Base-by-base conservation (phyloP, 1,140 invertebrate species). In the Colletes latitarsis region DNA sequence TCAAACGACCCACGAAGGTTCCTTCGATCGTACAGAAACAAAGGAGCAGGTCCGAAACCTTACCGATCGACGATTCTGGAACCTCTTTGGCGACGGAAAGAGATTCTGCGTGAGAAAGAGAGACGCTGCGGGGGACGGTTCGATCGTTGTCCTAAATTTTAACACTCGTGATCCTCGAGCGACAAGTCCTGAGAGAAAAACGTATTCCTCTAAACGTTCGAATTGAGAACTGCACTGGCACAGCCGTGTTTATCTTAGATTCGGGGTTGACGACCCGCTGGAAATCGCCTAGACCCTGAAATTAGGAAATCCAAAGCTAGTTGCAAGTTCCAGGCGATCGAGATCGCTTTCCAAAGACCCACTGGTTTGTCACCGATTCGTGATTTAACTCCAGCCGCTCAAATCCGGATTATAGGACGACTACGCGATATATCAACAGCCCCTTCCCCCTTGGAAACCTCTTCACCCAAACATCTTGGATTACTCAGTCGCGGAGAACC, bases 1-100 rank as follows among this genome's bases (percentile, higher is more conserved):
- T 81, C 57, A 81, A 81, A 81, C 68, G 58, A 85, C 67, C 57
- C 75, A 81, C 60, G 58, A 80, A 30, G 69, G 41, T 53, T 79
- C 19, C 58, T 64, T 73, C 69, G 58, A 64, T 46, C 39, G 41
- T 19, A 0, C 14, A 64, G 6, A 52, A 30, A 72, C 49, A 17
- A 71, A 55, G 49, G 49, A 6, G 46, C 9, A 63, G 39, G 57
- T n/a, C n/a, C 8, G 9, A 14, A 21, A 21, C 21, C 21, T 57
- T 14, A 15, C 5, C 12, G 10, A 17, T 12, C 8, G 52, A 30
- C 6, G 10, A 30, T 10, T n/a, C 19, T 19, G 57, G 64, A 69
- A 72, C 6, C 69, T 64, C 1, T 30, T 30, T 30, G 30, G 2
- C 30, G 30, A 30, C 30, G 30, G 72, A 79, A 76, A 39, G 39